Percentiles rank a stretch among this genome's conserved stretches.
These are phyloP conservation scores for Yponomeuta cagnagella DNA, from an alignment of 2,888 invertebrate species.

Conservation along the genomic window DNA sequence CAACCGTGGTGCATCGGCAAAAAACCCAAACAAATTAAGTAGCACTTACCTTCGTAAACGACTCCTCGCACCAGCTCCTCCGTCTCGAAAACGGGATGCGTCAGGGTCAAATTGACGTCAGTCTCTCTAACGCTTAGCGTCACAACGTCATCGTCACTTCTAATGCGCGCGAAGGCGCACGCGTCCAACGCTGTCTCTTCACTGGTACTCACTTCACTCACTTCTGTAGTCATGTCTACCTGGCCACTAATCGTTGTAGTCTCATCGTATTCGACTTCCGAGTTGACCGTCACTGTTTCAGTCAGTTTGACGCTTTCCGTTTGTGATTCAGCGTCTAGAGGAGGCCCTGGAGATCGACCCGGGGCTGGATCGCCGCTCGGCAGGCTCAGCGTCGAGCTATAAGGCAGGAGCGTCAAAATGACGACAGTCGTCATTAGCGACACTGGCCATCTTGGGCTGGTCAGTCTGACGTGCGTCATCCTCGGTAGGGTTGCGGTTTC, in stretches of 20 bases:
- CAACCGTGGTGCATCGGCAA: too few species aligned
- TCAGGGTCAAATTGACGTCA: slow-evolving; percentile 68
- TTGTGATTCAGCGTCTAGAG: slow-evolving; percentile 30
- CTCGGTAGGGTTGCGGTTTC: background rate
- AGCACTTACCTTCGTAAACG: slow-evolving; percentile 67
- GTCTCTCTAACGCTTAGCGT: slow-evolving; percentile 56
- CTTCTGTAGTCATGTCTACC: slow-evolving; percentile 32
- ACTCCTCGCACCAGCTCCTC: slow-evolving; percentile 70
- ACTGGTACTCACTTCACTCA: slow-evolving; percentile 33
- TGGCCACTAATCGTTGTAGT: slow-evolving; percentile 40
- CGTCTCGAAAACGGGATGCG: slow-evolving; percentile 69
- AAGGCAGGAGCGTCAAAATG: slow-evolving; percentile 57
- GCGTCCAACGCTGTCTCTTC: slow-evolving; percentile 46
- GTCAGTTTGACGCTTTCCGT: slow-evolving; percentile 33
- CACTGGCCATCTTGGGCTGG: slow-evolving; percentile 39
- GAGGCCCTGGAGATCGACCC: slow-evolving; percentile 80
- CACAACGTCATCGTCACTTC: slow-evolving; percentile 60
- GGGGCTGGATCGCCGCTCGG: slow-evolving; percentile 80
- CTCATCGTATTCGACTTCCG: slow-evolving; percentile 39
- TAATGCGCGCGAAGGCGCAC: slow-evolving; percentile 59
- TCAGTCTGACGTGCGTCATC: slow-evolving; percentile 30
- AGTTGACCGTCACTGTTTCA: slow-evolving; percentile 25
- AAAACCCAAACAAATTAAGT: background rate
- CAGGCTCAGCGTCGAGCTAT: slow-evolving; percentile 53
- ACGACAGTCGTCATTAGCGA: slow-evolving; percentile 39